Base-by-base conservation (phyloP, 1,140 invertebrate species). In the Orchesella cincta region DNA sequence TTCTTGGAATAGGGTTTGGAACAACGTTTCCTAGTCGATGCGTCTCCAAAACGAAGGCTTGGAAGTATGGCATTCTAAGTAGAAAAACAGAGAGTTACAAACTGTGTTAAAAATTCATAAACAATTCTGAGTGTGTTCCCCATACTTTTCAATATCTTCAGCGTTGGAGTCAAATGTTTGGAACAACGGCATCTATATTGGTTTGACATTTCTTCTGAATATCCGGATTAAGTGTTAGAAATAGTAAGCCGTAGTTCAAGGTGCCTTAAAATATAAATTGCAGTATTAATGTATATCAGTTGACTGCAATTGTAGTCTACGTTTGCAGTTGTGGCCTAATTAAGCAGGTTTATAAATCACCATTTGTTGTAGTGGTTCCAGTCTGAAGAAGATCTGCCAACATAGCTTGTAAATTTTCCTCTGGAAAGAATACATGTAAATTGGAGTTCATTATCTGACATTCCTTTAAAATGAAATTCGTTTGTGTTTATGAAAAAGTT, bases 11-110 rank as follows among this genome's bases (percentile, higher is more conserved):
- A 23, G 91, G 90, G 83, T 94, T 90, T 0, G 92, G 91, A 81
- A 92, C 87, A 8, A 91, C 90, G 88, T 91, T 91, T 80, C 93
- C 93, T 85, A 93, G 90, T 36, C 93, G 87, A 0, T 94, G 83
- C 0, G 91, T 89, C 86, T 95, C 93, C 81, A 92, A 84, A 0
- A 92, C 89, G 29, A 93, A 87, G 0, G 92, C 92, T 85, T 92
- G 92, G 70, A 91, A 88, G 82, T 94, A 95, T 0, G 92, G 91
- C 89, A 94, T 89, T 52, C 92, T 92, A 81, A 57, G n/a, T n/a
- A n/a, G n/a, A n/a, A n/a, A 88, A 70, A 81, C 18, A 36, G n/a
- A 36, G n/a, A n/a, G n/a, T n/a, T n/a, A n/a, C n/a, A n/a, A n/a
- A n/a, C n/a, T n/a, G n/a, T n/a, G n/a, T n/a, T n/a, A n/a, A n/a